Evolutionary conservation across 2,113 vertebrate genomes (phyloP), one percentile per base, ranked within the genome.

Genomic region (Sorex fumeus): DNA sequence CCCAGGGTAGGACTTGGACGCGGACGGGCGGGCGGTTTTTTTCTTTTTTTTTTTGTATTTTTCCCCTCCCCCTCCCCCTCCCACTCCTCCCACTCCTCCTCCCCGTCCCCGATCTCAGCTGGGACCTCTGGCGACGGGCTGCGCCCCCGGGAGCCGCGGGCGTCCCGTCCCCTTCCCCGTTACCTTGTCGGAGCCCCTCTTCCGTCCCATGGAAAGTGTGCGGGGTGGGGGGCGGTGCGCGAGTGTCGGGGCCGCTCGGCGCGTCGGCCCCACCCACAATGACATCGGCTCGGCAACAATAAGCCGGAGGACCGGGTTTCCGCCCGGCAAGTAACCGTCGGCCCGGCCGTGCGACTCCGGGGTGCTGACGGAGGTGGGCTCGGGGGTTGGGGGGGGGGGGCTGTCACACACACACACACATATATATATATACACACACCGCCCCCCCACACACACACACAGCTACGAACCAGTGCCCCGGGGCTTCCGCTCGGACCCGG

Each of bases 231-330:
- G 70, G 70, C 3, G 84, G 92, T 74, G 36, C 16, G 64, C n/a
- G 76, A 92, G 53, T 83, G 88, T 91, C 91, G 90, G 85, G 66
- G 96, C 88, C 34, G 93, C 94, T 70, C 60, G 1, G 87, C 78
- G 83, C 79, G 71, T 36, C 83, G 8, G 93, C 96, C 84, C 96
- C 96, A 94, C 96, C 96, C 96, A 96, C 86, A 30, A 60, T 95
- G 95, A 96, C 96, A 93, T 94, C 94, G 87, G 96, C 94, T 81
- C 57, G 90, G 32, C 96, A 53, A 88, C 94, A 90, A 57, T 90
- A 23, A 86, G 92, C 12, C 64, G 94, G 94, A 80, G 76, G 84
- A 19, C n/a, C 66, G 74, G 84, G 62, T 85, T 78, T 87, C 15
- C 72, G 82, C 25, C 32, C 32, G 79, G 75, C 36, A 32, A 25